These are phyloP conservation scores for Trichomalopsis sarcophagae DNA, from an alignment of 1,140 invertebrate species.

Conservation along the genomic window DNA sequence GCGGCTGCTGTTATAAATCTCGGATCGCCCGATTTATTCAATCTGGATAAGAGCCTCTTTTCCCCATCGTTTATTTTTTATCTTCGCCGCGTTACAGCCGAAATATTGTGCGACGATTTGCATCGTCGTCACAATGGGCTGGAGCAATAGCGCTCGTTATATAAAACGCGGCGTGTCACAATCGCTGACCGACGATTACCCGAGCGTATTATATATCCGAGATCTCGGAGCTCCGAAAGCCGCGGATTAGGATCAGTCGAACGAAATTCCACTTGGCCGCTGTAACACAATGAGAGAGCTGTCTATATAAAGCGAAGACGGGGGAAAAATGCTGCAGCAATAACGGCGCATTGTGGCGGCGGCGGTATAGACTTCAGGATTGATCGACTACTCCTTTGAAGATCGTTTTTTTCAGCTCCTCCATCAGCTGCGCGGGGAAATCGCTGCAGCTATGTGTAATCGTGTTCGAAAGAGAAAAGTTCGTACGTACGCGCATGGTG, in stretches of 20 bases:
- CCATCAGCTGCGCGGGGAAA: too few species aligned
- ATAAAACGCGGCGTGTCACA: not conserved
- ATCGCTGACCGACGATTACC: not conserved
- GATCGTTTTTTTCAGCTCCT: not conserved
- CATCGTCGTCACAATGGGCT: too few species aligned
- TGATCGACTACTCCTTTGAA: not conserved
- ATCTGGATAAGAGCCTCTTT: constrained; percentile 40
- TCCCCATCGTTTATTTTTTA: not conserved
- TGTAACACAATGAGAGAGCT: not conserved
- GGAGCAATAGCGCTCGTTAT: not conserved
- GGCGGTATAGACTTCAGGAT: constrained; percentile 7
- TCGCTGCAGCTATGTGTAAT: not conserved
- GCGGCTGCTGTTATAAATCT: constrained; percentile 44
- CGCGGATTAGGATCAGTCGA: constrained; percentile 2
- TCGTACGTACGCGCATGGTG: too few species aligned
- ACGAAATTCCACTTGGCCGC: not conserved
- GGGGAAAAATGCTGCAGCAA: not conserved
- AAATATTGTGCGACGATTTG: too few species aligned
- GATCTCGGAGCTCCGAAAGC: not conserved
- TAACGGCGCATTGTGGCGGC: not conserved
- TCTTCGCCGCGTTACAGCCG: too few species aligned
- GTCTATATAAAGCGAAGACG: too few species aligned
- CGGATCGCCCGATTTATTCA: constrained; percentile 47
- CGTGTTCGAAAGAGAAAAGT: too few species aligned
- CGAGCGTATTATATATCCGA: not conserved